Conservation (phyloP, 2,797 vertebrate genomes). For the Epinephelus awoara region DNA sequence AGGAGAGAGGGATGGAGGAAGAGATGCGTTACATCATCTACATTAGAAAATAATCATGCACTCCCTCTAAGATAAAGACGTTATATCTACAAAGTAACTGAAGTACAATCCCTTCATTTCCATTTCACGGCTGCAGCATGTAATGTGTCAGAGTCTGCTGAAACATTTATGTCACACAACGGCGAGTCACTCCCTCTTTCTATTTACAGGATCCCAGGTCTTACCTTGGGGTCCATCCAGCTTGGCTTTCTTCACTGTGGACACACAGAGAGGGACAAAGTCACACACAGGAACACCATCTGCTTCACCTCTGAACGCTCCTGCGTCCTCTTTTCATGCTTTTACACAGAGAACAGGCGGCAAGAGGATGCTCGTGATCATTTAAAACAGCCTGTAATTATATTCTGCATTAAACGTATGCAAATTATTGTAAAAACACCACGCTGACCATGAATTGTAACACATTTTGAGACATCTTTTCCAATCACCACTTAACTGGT, state of each 20-base stretch:
- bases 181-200: slow-evolving; percentile 33
- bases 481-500: neutral
- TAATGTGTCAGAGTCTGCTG: slow-evolving; percentile 27
- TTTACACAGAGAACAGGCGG: slow-evolving; percentile 26
- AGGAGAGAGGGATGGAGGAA: slow-evolving; percentile 27
- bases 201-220: slow-evolving; percentile 68
- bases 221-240: slow-evolving; percentile 97
- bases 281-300: slow-evolving; percentile 80
- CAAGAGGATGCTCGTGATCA: neutral
- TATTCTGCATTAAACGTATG: neutral
- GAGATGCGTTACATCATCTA: slow-evolving; percentile 16
- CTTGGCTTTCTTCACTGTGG: slow-evolving; percentile 98
- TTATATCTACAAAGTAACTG: slow-evolving; percentile 6
- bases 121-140: slow-evolving; percentile 31
- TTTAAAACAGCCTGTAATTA: slow-evolving; percentile 15
- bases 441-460: neutral
- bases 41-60: slow-evolving; percentile 1
- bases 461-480: neutral
- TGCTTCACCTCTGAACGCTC: slow-evolving; percentile 59
- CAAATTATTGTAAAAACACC: slow-evolving; percentile 1
- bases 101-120: slow-evolving; percentile 25
- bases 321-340: slow-evolving; percentile 31
- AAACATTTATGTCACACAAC: slow-evolving; percentile 44
- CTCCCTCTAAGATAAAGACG: neutral
- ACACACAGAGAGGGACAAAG: slow-evolving; percentile 79